Conservation (phyloP, 2,888 invertebrate genomes). For the Mythimna vitellina region DNA sequence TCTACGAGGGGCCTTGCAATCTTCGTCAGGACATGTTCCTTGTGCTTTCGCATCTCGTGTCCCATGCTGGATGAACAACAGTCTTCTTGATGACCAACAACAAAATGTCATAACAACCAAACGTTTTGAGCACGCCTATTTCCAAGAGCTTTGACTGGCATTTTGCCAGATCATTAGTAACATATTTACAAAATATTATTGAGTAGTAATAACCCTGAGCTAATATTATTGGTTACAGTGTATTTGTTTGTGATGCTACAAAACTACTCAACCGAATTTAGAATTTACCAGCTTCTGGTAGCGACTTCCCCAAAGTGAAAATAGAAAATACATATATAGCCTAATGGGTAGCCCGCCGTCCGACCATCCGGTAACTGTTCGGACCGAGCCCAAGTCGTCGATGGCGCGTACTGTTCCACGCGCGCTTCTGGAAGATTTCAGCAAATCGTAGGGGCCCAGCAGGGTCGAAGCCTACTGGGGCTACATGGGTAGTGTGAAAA, state of each 20-base stretch:
- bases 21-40: no score
- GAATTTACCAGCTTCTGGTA: conserved; percentile 4
- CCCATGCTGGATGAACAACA: background rate
- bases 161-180: conserved; percentile 45
- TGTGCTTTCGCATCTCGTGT: background rate
- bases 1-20: no score
- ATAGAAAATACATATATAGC: no score
- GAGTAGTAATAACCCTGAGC: conserved; percentile 28
- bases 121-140: conserved; percentile 3
- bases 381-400: no score
- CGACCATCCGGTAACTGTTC: no score
- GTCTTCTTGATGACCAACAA: background rate
- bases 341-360: no score
- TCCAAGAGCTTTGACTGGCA: conserved; percentile 17
- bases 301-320: no score
- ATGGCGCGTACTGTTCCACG: no score
- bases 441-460: no score
- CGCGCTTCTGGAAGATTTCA: no score
- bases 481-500: no score
- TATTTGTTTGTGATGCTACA: conserved; percentile 13
- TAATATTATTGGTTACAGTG: conserved; percentile 22
- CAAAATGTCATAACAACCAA: conserved; percentile 13
- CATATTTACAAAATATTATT: conserved; percentile 42
- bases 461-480: no score
- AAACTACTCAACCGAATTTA: conserved; percentile 27